phyloP scores from a whole-genome alignment of 2,888 invertebrate genomes.

The Esperia sulphurella region DNA sequence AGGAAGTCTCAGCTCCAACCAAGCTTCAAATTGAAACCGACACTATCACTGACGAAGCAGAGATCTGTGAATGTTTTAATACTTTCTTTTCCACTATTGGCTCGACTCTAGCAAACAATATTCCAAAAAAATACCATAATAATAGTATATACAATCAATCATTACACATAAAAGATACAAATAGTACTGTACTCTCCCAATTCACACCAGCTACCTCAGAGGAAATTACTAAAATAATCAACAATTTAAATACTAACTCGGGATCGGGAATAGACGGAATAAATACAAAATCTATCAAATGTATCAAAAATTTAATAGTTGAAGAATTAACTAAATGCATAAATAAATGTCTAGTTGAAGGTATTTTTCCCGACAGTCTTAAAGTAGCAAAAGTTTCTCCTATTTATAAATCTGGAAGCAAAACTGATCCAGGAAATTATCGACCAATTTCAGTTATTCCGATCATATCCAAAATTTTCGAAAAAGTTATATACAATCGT shows the following conservation, averaged over 20 bases:
- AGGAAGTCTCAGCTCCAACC: not conserved
- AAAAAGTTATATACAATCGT: not conserved
- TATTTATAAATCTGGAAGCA: not conserved
- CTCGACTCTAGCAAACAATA: not conserved
- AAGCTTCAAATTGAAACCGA: not conserved
- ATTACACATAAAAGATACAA: no score
- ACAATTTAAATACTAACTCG: not conserved
- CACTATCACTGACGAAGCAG: not conserved
- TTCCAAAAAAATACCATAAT: not conserved
- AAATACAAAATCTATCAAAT: not conserved
- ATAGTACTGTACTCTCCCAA: no score
- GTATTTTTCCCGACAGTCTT: not conserved
- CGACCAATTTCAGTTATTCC: slow-evolving; percentile 3
- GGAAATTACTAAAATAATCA: not conserved
- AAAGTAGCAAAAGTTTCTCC: not conserved
- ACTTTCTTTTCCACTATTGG: not conserved
- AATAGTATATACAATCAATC: no score
- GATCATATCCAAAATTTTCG: slow-evolving; percentile 7
- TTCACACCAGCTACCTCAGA: not conserved
- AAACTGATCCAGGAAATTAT: not conserved
- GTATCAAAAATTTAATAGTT: not conserved
- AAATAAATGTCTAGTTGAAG: not conserved
- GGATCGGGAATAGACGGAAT: not conserved
- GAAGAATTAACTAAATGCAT: not conserved
- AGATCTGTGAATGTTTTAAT: not conserved